A percentile compares a stretch with the other conserved stretches of the same genome.
phyloP scores from a whole-genome alignment of 2,113 vertebrate genomes.

The Elephas maximus region DNA sequence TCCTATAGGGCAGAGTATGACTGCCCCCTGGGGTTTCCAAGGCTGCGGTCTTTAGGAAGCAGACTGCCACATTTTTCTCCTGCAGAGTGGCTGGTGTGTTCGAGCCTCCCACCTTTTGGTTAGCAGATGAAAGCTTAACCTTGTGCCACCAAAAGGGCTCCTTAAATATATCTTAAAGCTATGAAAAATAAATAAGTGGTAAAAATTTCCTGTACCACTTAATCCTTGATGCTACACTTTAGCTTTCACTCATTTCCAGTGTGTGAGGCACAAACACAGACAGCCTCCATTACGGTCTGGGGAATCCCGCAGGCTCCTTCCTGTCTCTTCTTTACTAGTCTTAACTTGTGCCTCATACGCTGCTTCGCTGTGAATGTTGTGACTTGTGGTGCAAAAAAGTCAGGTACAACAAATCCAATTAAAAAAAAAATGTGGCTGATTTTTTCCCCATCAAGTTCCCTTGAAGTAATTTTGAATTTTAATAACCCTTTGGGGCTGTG shows the following conservation, averaged over 20 bases:
- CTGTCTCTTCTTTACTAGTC: not conserved
- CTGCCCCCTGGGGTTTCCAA: not conserved
- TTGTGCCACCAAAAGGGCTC: too few species aligned
- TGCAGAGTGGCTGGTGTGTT: not conserved
- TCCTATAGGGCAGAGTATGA: not conserved
- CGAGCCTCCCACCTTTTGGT: not conserved
- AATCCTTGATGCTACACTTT: not conserved
- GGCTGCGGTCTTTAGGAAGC: not conserved
- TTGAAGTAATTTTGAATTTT: conserved; percentile 52
- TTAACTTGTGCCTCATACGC: not conserved
- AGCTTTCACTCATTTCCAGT: not conserved
- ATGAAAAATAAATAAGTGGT: not conserved
- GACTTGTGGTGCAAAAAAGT: not conserved
- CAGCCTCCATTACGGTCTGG: not conserved
- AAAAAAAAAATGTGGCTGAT: not conserved
- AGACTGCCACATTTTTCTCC: not conserved
- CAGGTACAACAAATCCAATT: not conserved
- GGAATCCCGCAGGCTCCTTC: not conserved
- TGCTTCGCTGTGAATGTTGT: not conserved
- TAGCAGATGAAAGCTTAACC: not conserved
- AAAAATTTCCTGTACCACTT: not conserved
- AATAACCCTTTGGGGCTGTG: not conserved
- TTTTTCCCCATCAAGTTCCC: not conserved
- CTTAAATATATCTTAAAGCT: not conserved
- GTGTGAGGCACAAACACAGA: not conserved